Evolutionary conservation across 2,797 vertebrate species (phyloP).

Genomic region (Gallinago solitaria): DNA sequence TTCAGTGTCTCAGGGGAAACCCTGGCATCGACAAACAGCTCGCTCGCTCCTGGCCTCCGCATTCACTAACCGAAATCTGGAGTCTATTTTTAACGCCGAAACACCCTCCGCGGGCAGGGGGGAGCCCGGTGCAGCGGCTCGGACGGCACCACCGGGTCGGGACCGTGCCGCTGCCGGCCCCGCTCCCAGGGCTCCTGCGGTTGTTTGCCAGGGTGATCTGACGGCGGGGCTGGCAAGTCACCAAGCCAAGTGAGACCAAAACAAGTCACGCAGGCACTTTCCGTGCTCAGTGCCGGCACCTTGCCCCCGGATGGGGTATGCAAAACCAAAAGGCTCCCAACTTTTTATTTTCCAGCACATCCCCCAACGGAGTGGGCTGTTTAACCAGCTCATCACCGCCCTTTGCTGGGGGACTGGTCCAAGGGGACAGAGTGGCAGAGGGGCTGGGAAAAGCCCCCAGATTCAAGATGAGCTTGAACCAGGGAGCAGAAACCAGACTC

Average conservation of each 20-base stretch:
- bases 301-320: neutral
- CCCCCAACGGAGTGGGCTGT: fast-evolving
- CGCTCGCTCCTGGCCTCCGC: conserved; percentile 48
- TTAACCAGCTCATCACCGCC: fast-evolving
- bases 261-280: neutral
- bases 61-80: conserved; percentile 48
- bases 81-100: conserved; percentile 63
- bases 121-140: fast-evolving
- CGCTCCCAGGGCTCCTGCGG: neutral
- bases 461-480: too few species aligned
- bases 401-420: neutral
- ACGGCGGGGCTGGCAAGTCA: neutral
- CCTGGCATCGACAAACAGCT: conserved; percentile 56
- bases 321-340: neutral
- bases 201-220: neutral
- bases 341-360: neutral
- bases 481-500: neutral
- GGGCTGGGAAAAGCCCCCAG: neutral
- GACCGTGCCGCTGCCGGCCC: neutral
- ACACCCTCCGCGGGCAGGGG: neutral
- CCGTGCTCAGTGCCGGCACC: neutral
- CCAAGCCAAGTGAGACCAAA: neutral
- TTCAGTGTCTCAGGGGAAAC: conserved; percentile 36
- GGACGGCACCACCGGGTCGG: neutral
- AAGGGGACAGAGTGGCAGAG: fast-evolving